These are phyloP conservation scores for Gymnobelideus leadbeateri DNA, from an alignment of 2,113 vertebrate species.

Conservation along the genomic window DNA sequence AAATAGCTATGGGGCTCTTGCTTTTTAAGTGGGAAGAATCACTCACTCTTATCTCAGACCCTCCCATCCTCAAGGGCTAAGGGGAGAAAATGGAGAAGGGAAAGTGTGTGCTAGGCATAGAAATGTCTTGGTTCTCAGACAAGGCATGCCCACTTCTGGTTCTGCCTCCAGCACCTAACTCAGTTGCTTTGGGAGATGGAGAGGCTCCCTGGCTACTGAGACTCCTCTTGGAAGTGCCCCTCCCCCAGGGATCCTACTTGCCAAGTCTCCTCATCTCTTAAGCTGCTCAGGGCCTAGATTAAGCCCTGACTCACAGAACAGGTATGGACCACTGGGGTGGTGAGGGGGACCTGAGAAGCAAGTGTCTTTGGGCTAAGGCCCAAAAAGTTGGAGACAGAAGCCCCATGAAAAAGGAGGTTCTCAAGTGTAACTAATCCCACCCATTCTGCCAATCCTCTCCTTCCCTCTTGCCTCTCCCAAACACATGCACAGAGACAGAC, in stretches of 20 bases:
- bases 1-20: background rate
- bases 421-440: background rate
- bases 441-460: background rate
- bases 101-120: constrained; percentile 7
- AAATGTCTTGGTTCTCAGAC: background rate
- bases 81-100: constrained; percentile 5
- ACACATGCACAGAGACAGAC: background rate
- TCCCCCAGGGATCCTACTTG: too few relatives aligned
- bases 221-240: background rate
- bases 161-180: background rate
- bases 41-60: background rate
- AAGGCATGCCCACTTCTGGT: background rate
- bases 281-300: constrained; percentile 50
- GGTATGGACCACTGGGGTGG: constrained; percentile 39
- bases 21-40: constrained; percentile 53
- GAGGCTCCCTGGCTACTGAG: background rate
- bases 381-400: background rate
- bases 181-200: background rate
- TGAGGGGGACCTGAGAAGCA: background rate
- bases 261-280: constrained; percentile 43
- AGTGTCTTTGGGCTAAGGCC: background rate
- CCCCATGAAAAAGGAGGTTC: background rate
- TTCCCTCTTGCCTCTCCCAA: background rate
- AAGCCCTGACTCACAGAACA: constrained; percentile 68
- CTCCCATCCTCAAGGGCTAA: background rate